Evolutionary conservation across 1,140 invertebrate species (phyloP).

Genomic region (Carcinoscorpius rotundicauda): DNA sequence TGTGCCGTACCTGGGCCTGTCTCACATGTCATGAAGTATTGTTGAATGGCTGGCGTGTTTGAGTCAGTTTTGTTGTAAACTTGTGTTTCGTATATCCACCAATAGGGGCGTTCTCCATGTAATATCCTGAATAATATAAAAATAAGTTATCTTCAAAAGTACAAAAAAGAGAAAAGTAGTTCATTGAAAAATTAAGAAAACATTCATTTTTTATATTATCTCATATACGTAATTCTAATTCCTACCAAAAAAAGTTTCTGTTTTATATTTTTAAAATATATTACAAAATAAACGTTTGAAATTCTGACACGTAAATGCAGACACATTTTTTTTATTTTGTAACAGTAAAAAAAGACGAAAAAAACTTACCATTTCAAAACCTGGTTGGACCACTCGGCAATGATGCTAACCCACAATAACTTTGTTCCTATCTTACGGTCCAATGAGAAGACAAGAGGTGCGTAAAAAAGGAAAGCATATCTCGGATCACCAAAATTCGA

Average conservation of each 20-base stretch:
- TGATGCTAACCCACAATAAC: constrained; percentile 33
- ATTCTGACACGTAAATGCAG: background rate
- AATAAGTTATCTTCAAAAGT: constrained; percentile 14
- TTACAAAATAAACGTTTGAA: constrained; percentile 1
- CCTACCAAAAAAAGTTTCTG: background rate
- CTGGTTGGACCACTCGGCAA: constrained; percentile 41
- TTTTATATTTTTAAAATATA: background rate
- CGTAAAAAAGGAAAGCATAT: constrained; percentile 38
- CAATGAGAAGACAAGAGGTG: constrained; percentile 37
- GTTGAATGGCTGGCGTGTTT: constrained; percentile 32
- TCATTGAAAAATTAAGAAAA: background rate
- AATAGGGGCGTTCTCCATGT: constrained; percentile 49
- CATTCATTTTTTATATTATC: no score
- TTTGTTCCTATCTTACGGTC: constrained; percentile 32
- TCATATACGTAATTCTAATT: background rate
- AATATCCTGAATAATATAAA: constrained; percentile 37
- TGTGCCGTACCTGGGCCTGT: constrained; percentile 42
- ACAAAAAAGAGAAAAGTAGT: constrained; percentile 7
- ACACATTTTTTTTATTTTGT: background rate
- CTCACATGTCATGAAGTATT: constrained; percentile 47
- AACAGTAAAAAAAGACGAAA: no score
- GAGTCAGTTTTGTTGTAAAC: constrained; percentile 18
- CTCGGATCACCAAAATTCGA: constrained; percentile 39
- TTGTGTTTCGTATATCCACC: constrained; percentile 46
- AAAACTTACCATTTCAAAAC: constrained; percentile 39